Percentiles rank a stretch among this genome's conserved stretches.
These are phyloP conservation scores for Vireo griseus DNA, from an alignment of 2,797 vertebrate species.

Conservation along the genomic window DNA sequence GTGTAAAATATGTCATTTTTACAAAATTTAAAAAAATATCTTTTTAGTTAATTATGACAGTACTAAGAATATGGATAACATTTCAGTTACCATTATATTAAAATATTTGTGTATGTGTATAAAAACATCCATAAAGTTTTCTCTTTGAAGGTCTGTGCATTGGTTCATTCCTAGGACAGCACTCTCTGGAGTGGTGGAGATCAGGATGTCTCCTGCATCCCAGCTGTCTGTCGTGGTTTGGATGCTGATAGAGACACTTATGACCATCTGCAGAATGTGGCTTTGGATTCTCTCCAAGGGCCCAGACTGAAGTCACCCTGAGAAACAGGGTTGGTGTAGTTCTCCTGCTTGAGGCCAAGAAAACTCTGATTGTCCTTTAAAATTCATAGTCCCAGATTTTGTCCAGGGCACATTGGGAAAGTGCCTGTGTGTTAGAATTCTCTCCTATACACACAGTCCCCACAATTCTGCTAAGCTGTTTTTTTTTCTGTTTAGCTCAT, in stretches of 20 bases:
- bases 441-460: background rate
- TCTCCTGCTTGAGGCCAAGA: background rate
- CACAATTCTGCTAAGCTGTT: background rate
- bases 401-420: fast-evolving
- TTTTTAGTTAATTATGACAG: constrained; percentile 82
- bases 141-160: constrained; percentile 47
- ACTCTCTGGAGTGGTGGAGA: fast-evolving
- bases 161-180: constrained; percentile 27
- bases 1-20: constrained; percentile 85
- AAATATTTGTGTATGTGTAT: constrained; percentile 82
- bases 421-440: fast-evolving
- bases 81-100: constrained; percentile 87
- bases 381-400: background rate
- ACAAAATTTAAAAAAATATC: constrained; percentile 85
- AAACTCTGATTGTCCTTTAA: background rate
- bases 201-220: background rate
- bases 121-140: constrained; percentile 63
- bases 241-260: background rate
- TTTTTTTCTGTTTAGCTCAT: background rate
- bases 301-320: background rate
- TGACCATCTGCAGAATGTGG: fast-evolving
- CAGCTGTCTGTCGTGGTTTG: fast-evolving
- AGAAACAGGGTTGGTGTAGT: background rate
- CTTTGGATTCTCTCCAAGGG: background rate
- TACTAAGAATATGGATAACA: constrained; percentile 91